phyloP scores from a whole-genome alignment of 2,888 invertebrate genomes.

The Cremastinae sp. region DNA sequence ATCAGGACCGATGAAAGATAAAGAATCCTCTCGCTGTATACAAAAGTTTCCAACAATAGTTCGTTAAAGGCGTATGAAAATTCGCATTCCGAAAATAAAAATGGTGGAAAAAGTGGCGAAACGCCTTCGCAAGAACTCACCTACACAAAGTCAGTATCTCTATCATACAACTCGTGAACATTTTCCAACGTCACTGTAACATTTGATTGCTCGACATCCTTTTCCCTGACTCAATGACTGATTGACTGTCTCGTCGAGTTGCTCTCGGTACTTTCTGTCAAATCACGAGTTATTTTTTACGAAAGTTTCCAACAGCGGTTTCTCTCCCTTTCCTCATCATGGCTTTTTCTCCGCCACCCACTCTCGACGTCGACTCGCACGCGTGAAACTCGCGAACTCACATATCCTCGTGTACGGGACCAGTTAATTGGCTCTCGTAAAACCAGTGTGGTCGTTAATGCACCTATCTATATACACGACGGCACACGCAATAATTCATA shows the following conservation, averaged over 20 bases:
- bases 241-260: conserved; percentile 43
- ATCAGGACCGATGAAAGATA: conserved; percentile 15
- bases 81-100: background rate
- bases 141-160: background rate
- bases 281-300: conserved; percentile 54
- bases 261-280: conserved; percentile 45
- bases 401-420: conserved; percentile 24
- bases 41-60: conserved; percentile 62
- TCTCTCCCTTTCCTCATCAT: conserved; percentile 5
- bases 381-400: conserved; percentile 17
- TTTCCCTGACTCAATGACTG: conserved; percentile 44
- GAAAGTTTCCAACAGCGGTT: conserved; percentile 15
- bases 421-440: conserved; percentile 59
- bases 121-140: conserved; percentile 7
- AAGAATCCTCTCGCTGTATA: conserved; percentile 2
- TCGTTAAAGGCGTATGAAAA: conserved; percentile 57
- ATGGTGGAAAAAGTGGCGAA: background rate
- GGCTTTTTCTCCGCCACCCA: conserved; percentile 11
- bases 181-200: conserved; percentile 1
- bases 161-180: background rate
- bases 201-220: conserved; percentile 37
- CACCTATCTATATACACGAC: conserved; percentile 8
- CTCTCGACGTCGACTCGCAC: conserved; percentile 21
- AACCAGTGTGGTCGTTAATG: conserved; percentile 48
- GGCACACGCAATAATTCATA: background rate